Conservation (phyloP, 1,140 invertebrate genomes). For the Drosophila aff. region DNA sequence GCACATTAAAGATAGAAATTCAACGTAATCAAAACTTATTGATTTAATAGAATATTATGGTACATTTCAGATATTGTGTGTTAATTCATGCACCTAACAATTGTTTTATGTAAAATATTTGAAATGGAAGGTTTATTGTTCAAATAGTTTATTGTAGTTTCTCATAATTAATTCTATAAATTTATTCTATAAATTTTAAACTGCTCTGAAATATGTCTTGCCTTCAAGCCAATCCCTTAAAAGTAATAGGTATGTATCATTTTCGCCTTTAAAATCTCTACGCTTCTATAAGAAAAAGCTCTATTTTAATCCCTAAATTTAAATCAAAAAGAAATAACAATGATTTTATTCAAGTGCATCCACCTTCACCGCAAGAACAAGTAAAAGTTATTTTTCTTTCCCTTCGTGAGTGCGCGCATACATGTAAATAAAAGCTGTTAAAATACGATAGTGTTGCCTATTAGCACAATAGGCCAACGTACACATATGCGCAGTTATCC, state of each 20-base stretch:
- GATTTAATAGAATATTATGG: neutral
- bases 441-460: slow-evolving; percentile 81
- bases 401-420: neutral
- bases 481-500: slow-evolving; percentile 53
- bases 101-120: too few relatives aligned
- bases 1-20: too few relatives aligned
- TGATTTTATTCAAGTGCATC: slow-evolving; percentile 22
- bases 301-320: neutral
- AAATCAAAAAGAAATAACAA: neutral
- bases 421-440: slow-evolving; percentile 80
- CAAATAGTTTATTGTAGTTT: too few relatives aligned
- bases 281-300: neutral
- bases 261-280: neutral
- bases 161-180: neutral
- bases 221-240: neutral
- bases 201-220: neutral
- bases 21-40: neutral
- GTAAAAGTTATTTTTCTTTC: slow-evolving; percentile 35
- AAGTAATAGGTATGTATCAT: fast-evolving
- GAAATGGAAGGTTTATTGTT: too few relatives aligned
- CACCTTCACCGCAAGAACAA: slow-evolving; percentile 1
- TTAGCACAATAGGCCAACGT: slow-evolving; percentile 73
- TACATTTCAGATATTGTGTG: neutral
- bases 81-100: neutral
- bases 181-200: neutral